Percentiles rank a stretch among this genome's conserved stretches.
phyloP scores from a whole-genome alignment of 2,888 invertebrate species.

The Rhingia campestris region DNA sequence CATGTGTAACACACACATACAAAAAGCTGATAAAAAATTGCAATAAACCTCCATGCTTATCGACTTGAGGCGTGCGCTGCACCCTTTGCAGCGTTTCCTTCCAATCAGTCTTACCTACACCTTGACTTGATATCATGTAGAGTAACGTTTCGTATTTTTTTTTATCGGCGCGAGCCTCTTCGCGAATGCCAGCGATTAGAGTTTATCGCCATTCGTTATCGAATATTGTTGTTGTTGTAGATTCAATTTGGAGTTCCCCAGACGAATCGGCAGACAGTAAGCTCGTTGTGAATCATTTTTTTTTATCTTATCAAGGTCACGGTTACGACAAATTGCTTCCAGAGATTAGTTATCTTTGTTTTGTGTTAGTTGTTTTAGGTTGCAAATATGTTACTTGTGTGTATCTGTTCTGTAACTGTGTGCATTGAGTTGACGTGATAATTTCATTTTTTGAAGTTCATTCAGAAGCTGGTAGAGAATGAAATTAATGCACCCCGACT shows the following conservation, averaged over 20 bases:
- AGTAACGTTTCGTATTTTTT: slow-evolving; percentile 50
- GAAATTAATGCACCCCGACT: background rate
- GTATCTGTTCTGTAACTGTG: slow-evolving; percentile 4
- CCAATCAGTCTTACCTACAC: slow-evolving; percentile 31
- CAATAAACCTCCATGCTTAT: slow-evolving; percentile 28
- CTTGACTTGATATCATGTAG: slow-evolving; percentile 52
- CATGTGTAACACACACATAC: too few species aligned
- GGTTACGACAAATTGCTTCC: slow-evolving; percentile 60
- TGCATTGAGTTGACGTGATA: slow-evolving; percentile 30
- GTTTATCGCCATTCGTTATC: slow-evolving; percentile 70
- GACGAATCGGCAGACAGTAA: slow-evolving; percentile 53
- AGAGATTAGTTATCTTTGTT: slow-evolving; percentile 66
- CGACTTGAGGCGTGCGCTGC: slow-evolving; percentile 17
- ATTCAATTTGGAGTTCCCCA: slow-evolving; percentile 41
- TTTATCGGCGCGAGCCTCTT: slow-evolving; percentile 70
- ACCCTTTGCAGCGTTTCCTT: background rate
- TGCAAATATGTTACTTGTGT: slow-evolving; percentile 35
- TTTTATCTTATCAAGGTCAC: slow-evolving; percentile 73
- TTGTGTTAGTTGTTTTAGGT: slow-evolving; percentile 47
- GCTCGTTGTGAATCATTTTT: slow-evolving; percentile 27
- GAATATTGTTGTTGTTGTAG: slow-evolving; percentile 47
- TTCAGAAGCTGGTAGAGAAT: slow-evolving; percentile 17
- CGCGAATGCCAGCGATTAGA: slow-evolving; percentile 61
- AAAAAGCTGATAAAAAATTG: slow-evolving; percentile 28
- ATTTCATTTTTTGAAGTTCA: slow-evolving; percentile 22